phyloP scores from a whole-genome alignment of 2,113 vertebrate species.

The Chlamydotis undulata region DNA sequence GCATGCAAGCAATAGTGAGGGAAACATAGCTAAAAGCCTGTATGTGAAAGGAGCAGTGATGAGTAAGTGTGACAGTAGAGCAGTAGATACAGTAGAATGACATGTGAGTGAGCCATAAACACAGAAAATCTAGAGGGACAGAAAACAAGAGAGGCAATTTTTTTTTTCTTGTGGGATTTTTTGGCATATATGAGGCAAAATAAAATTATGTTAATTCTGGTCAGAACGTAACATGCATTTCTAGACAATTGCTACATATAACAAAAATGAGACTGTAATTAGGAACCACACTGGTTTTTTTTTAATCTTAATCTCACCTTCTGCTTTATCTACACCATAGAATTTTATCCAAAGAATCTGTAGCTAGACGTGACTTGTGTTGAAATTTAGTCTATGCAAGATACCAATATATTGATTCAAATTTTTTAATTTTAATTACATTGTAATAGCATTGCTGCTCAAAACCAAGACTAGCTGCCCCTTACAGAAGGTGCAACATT shows the following conservation, averaged over 20 bases:
- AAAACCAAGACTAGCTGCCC: not conserved
- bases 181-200: not conserved
- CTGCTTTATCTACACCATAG: not conserved
- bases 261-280: not conserved
- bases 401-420: not conserved
- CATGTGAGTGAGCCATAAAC: not conserved
- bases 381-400: not conserved
- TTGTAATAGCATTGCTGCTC: not conserved
- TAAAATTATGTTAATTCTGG: not conserved
- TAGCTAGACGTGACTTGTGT: not conserved
- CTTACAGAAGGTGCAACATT: not conserved
- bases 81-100: not conserved
- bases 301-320: not conserved
- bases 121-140: not conserved
- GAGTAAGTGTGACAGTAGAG: not conserved
- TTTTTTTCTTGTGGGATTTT: not conserved
- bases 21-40: not conserved
- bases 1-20: fast-evolving
- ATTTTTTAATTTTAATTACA: not conserved
- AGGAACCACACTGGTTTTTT: not conserved
- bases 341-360: not conserved
- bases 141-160: not conserved
- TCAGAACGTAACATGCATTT: not conserved
- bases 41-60: not conserved
- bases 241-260: not conserved